Evolutionary conservation across 1,140 invertebrate species (phyloP).

Genomic region (Lethrus apterus): DNA sequence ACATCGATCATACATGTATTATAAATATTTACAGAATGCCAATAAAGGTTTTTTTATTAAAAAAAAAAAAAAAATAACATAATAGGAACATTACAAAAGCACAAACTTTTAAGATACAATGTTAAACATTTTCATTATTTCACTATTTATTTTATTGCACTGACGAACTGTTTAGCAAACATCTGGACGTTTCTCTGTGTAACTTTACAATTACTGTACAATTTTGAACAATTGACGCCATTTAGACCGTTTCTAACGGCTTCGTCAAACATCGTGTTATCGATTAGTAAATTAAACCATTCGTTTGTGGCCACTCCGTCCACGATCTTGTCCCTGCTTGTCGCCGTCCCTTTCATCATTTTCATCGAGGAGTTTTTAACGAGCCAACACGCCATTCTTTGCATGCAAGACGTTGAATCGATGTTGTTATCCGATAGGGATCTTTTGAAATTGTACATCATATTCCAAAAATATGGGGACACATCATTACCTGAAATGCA

Average conservation of each 20-base stretch:
- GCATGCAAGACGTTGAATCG: conserved; percentile 32
- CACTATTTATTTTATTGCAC: conserved; percentile 14
- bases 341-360: conserved; percentile 23
- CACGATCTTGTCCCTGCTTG: conserved; percentile 35
- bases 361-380: conserved; percentile 29
- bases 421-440: conserved; percentile 27
- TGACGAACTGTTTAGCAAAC: conserved; percentile 21
- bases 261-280: conserved; percentile 24
- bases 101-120: no score
- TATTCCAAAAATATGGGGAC: no score
- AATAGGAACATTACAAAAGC: no score
- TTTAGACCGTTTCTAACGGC: conserved; percentile 25
- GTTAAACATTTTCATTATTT: no score
- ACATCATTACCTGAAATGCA: no score
- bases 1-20: no score
- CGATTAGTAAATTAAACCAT: conserved; percentile 26
- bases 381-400: conserved; percentile 29
- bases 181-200: conserved; percentile 20
- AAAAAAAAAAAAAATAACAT: no score
- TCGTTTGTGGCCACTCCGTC: conserved; percentile 33
- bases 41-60: no score
- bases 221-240: conserved; percentile 22
- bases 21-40: no score
- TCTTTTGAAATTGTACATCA: neutral
- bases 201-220: conserved; percentile 27